phyloP scores from a whole-genome alignment of 2,113 vertebrate genomes.

The Hystrix cristata region DNA sequence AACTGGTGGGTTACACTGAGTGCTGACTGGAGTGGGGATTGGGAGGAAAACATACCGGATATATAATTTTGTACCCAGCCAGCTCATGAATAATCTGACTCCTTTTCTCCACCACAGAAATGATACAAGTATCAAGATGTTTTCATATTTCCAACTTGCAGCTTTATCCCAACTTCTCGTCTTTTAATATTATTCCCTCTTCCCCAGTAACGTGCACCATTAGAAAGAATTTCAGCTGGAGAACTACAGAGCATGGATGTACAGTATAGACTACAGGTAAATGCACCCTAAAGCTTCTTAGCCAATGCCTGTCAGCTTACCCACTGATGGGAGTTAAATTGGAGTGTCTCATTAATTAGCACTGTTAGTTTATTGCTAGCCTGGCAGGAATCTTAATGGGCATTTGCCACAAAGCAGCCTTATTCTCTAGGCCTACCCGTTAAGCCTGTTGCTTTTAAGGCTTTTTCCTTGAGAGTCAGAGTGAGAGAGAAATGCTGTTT shows the following conservation, averaged over 20 bases:
- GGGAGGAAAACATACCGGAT: not conserved
- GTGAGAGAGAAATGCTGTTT: not conserved
- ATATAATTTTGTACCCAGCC: not conserved
- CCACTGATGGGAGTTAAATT: slow-evolving; percentile 24
- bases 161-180: not conserved
- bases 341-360: slow-evolving; percentile 67
- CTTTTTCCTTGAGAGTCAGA: slow-evolving; percentile 37
- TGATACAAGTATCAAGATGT: not conserved
- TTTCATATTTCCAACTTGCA: not conserved
- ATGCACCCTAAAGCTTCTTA: slow-evolving; percentile 23
- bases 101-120: not conserved
- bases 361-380: slow-evolving; percentile 66
- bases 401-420: slow-evolving; percentile 66
- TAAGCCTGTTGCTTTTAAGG: slow-evolving; percentile 39
- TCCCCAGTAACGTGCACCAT: not conserved
- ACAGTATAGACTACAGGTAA: not conserved
- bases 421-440: slow-evolving; percentile 33
- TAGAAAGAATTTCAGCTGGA: slow-evolving; percentile 30
- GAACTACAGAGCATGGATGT: not conserved
- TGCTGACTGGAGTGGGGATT: not conserved
- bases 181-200: not conserved
- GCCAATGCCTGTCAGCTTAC: slow-evolving; percentile 36
- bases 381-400: slow-evolving; percentile 77
- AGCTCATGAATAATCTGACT: not conserved
- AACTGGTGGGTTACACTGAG: not conserved